Evolutionary conservation across 2,113 vertebrate genomes (phyloP).

Genomic region (Anhinga anhinga): DNA sequence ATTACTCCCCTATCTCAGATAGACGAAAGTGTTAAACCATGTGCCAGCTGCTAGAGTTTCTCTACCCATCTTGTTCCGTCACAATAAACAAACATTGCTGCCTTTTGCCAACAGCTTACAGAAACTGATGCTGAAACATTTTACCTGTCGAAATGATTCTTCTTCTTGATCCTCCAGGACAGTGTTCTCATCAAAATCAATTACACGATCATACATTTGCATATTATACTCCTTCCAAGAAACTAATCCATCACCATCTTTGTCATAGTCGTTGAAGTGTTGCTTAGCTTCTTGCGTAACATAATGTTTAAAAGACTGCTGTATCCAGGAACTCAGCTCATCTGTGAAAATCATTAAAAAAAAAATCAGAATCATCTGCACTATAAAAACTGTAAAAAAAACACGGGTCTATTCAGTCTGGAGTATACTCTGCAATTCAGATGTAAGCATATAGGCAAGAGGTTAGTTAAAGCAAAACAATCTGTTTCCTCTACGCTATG

Average conservation of each 20-base stretch:
- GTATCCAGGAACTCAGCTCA: constrained; percentile 93
- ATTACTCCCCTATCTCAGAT: background rate
- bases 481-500: background rate
- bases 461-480: background rate
- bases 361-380: background rate
- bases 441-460: background rate
- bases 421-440: background rate
- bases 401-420: background rate
- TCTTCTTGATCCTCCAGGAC: constrained; percentile 87
- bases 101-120: background rate
- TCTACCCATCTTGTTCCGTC: background rate
- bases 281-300: constrained; percentile 90
- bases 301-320: constrained; percentile 91
- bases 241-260: constrained; percentile 81
- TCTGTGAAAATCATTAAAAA: constrained; percentile 71
- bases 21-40: constrained; percentile 27
- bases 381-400: background rate
- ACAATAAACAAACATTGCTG: background rate
- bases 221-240: constrained; percentile 93
- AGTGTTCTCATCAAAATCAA: constrained; percentile 82
- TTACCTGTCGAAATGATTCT: constrained; percentile 89
- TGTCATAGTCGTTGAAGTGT: constrained; percentile 87
- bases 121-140: constrained; percentile 38
- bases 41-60: background rate
- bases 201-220: constrained; percentile 83